Evolutionary conservation across 2,797 vertebrate species (phyloP).

Genomic region (Bryconaethiops microstoma): DNA sequence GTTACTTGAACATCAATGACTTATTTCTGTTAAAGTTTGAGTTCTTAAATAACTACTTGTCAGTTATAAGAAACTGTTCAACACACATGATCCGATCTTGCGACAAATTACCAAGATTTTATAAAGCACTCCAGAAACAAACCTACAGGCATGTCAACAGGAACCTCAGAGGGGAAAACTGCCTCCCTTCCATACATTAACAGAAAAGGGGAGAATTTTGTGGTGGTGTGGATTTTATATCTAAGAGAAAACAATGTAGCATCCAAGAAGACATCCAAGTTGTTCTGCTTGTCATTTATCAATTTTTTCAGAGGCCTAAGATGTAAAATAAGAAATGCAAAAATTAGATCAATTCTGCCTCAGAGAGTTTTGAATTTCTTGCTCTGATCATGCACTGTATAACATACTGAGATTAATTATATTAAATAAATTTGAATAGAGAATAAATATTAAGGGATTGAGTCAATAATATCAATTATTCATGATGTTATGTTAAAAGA

Average conservation of each 20-base stretch:
- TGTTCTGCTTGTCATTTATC: constrained; percentile 42
- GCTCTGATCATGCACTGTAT: no score
- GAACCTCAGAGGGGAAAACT: constrained; percentile 46
- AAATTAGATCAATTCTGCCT: background rate
- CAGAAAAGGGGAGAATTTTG: constrained; percentile 42
- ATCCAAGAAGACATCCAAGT: constrained; percentile 41
- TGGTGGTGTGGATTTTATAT: constrained; percentile 49
- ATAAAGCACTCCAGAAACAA: background rate
- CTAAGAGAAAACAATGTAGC: constrained; percentile 36
- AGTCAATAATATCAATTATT: no score
- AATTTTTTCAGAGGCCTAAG: constrained; percentile 48
- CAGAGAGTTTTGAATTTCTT: background rate
- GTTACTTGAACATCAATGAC: no score
- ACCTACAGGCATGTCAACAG: constrained; percentile 48
- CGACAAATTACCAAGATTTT: no score
- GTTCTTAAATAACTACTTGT: background rate
- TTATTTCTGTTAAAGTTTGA: no score
- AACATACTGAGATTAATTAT: no score
- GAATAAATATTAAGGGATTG: no score
- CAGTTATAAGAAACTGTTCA: no score
- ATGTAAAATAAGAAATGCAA: background rate
- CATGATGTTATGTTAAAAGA: no score
- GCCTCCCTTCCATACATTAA: constrained; percentile 22
- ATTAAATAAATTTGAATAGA: no score
- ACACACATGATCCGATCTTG: no score